Conservation (phyloP, 2,113 vertebrate genomes). For the Agelaius tricolor region DNA sequence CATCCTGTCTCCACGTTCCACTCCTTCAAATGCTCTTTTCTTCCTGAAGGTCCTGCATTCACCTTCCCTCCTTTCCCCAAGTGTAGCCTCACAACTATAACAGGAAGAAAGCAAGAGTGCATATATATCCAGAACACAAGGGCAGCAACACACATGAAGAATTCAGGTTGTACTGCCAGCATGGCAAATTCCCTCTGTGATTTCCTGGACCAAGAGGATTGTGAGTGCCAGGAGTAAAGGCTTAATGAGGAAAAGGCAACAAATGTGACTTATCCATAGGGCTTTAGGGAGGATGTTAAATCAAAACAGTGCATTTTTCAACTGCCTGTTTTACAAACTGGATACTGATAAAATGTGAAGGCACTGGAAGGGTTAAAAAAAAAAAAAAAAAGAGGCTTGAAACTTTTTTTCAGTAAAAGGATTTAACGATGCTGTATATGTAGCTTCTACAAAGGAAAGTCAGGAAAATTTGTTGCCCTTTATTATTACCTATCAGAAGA, state of each 20-base stretch:
- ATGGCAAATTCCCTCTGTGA: background rate
- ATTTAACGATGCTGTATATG: background rate
- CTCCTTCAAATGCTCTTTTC: background rate
- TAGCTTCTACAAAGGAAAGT: background rate
- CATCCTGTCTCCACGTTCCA: background rate
- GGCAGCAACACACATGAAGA: background rate
- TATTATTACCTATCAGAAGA: background rate
- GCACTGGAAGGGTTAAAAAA: background rate
- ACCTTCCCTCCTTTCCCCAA: background rate
- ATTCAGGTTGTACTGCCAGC: background rate
- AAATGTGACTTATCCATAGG: background rate
- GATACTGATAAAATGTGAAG: background rate
- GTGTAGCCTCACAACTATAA: background rate
- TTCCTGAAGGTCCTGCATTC: background rate
- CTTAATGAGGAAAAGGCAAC: background rate
- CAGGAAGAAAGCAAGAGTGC: background rate
- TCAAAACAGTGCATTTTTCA: background rate
- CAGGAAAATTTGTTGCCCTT: background rate
- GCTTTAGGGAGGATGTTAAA: background rate
- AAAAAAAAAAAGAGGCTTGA: background rate
- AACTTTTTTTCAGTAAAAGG: background rate
- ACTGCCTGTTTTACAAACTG: background rate
- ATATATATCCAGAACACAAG: background rate
- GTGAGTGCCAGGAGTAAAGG: background rate
- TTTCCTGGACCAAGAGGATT: background rate